These are phyloP conservation scores for Artibeus lituratus DNA, from an alignment of 2,797 vertebrate species.

Conservation along the genomic window DNA sequence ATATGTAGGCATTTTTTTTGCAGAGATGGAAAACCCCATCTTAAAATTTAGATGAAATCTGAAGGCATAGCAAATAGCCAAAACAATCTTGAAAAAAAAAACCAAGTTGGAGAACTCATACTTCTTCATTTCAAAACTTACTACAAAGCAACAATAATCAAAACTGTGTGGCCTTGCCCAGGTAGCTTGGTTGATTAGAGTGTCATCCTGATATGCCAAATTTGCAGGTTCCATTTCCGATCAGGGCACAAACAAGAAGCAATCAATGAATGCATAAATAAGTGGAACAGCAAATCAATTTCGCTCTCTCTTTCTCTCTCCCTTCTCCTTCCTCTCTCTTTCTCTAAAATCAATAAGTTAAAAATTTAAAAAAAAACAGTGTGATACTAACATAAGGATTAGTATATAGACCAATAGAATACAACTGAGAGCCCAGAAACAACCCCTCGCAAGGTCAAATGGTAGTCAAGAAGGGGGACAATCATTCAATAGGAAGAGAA, in stretches of 20 bases:
- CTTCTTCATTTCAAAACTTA: neutral
- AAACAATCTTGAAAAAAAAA: neutral
- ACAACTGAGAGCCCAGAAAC: neutral
- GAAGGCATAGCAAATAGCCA: neutral
- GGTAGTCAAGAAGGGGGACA: neutral
- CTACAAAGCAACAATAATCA: neutral
- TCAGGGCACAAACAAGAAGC: neutral
- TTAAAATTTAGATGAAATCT: neutral
- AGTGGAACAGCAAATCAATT: neutral
- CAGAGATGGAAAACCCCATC: neutral
- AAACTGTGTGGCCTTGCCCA: neutral
- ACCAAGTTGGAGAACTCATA: neutral
- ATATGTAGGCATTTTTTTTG: neutral
- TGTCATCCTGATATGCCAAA: neutral
- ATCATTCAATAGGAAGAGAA: neutral
- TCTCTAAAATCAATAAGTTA: neutral
- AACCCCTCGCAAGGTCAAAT: neutral
- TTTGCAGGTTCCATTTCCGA: neutral
- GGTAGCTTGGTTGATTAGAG: neutral
- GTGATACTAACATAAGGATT: neutral
- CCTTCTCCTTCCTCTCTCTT: neutral
- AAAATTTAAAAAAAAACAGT: neutral
- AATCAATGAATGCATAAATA: neutral
- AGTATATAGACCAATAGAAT: neutral
- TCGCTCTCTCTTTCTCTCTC: neutral